Evolutionary conservation across 2,888 invertebrate species (phyloP), one percentile per base, ranked within the genome.

Genomic region (Hemithea aestivaria): DNA sequence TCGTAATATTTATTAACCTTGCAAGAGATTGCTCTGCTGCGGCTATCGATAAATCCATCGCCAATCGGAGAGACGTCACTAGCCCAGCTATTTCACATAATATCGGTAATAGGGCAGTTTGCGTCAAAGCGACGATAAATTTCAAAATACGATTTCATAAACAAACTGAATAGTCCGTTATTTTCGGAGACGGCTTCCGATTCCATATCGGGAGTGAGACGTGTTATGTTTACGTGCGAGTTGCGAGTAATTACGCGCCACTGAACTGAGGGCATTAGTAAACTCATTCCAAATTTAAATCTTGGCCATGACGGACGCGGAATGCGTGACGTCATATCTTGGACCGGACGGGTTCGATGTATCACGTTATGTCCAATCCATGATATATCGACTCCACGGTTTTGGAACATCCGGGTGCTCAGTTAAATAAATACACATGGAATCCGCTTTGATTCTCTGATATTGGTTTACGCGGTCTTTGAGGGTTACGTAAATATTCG

Each of bases 201-300:
- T 66, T 58, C 77, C 79, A 68, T 77, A 73, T 81, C 70, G 56
- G 73, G 73, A 42, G 45, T 44, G 45, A 53, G 39, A 46, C 45
- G 49, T 16, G 16, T 56, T 53, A 29, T 71, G 68, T 73, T 71
- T 73, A 58, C 59, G 61, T 27, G 2, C 23, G n/a, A n/a, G 16
- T 61, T 59, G 58, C 68, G 16, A 16, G 16, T 78, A 71, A 74
- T 76, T 75, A 70, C 70, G 69, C 65, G 58, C 61, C 55, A 35
- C 30, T 26, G 32, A 43, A 40, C 35, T 21, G 49, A 52, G 41
- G 42, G 53, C 54, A 66, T 68, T 69, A 68, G 67, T 70, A 70
- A 68, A 75, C 67, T 48, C 58, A 66, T 68, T 78, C 83, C 74
- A 81, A 81, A 77, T 70, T 71, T 81, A 79, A 76, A 75, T 72